Evolutionary conservation across 2,797 vertebrate species (phyloP).

Genomic region (Acanthurus leucopareius): DNA sequence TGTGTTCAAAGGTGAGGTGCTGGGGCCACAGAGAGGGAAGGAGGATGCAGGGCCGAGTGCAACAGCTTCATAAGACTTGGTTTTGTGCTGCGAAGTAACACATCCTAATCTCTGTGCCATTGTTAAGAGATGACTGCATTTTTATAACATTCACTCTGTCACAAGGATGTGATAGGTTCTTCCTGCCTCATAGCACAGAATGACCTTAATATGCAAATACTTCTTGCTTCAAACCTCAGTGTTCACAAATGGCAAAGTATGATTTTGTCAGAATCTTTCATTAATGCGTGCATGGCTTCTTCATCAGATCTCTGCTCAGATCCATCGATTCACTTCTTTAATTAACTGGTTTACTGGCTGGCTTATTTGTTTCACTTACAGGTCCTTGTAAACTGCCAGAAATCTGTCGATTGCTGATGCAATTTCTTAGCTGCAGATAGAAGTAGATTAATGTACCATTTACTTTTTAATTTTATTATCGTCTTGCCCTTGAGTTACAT

Average conservation of each 20-base stretch:
- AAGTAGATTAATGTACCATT: conserved; percentile 48
- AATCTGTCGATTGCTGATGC: conserved; percentile 45
- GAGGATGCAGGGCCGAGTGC: not conserved
- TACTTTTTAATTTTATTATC: conserved; percentile 58
- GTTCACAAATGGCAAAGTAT: conserved; percentile 15
- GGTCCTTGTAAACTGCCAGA: conserved; percentile 38
- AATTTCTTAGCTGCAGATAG: conserved; percentile 30
- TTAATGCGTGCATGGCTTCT: conserved; percentile 25
- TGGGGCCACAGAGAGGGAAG: not conserved
- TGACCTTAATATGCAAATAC: conserved; percentile 20
- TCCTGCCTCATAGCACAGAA: conserved; percentile 25
- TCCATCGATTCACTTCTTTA: conserved; percentile 44
- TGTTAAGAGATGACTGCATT: conserved; percentile 9
- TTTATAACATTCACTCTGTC: not conserved
- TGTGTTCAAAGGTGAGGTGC: not conserved
- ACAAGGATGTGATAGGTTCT: conserved; percentile 9
- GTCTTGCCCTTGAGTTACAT: conserved; percentile 45
- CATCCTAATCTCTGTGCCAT: conserved; percentile 2
- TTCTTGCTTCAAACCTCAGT: conserved; percentile 12
- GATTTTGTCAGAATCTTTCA: conserved; percentile 39
- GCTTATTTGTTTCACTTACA: conserved; percentile 61
- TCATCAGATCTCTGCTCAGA: conserved; percentile 47
- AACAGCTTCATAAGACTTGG: not conserved
- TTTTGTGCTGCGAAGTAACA: conserved; percentile 29
- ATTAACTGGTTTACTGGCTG: conserved; percentile 46